A percentile compares a stretch with the other conserved stretches of the same genome.
Conservation (phyloP, 2,888 invertebrate species). For the Steinernema hermaphroditum region DNA sequence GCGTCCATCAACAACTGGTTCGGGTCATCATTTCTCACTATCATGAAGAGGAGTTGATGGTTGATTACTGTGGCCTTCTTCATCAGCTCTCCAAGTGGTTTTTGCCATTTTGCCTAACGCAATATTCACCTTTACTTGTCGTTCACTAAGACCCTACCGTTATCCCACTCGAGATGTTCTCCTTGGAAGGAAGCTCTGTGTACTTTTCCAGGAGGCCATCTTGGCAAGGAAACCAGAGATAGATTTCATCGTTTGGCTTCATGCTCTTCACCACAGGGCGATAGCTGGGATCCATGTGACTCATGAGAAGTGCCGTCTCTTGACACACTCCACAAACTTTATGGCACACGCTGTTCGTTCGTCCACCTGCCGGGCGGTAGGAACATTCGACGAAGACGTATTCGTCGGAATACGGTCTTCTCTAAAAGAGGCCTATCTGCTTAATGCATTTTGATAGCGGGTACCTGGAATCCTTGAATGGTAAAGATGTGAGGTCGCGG, state of each 20-base stretch:
- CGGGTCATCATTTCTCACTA: background rate
- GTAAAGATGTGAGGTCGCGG: background rate
- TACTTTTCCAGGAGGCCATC: background rate
- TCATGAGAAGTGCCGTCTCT: background rate
- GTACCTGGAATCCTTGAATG: background rate
- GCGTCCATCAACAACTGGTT: background rate
- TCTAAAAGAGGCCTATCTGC: too few species aligned
- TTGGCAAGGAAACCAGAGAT: background rate
- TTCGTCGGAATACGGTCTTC: too few species aligned
- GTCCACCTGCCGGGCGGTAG: background rate
- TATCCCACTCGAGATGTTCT: background rate
- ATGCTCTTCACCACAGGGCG: background rate
- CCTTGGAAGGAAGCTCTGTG: background rate
- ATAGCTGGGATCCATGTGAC: conserved; percentile 1
- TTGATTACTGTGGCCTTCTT: background rate
- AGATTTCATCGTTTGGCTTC: background rate
- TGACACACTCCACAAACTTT: background rate
- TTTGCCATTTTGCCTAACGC: background rate
- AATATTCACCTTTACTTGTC: background rate
- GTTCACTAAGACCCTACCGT: background rate
- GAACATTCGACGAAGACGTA: background rate
- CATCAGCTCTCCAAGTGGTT: background rate
- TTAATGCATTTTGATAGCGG: background rate
- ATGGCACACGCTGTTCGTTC: background rate
- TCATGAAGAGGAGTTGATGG: background rate